Base-by-base conservation (phyloP, 2,113 vertebrate genomes). In the Geococcyx californianus region DNA sequence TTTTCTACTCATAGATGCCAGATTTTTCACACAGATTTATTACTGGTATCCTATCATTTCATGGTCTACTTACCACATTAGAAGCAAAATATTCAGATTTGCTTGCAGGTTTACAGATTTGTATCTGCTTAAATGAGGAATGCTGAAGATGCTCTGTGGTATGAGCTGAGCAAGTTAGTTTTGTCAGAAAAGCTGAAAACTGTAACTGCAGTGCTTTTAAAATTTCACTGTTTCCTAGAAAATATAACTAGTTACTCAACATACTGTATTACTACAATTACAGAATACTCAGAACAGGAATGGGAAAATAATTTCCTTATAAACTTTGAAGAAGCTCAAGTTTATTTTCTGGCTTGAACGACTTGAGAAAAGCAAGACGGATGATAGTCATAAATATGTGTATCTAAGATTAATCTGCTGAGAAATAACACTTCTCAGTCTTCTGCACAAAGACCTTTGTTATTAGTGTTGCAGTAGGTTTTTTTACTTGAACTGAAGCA, bases 1-100 rank as follows among this genome's bases (percentile, higher is more conserved):
- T 85, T 73, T 67, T 58, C 77, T 52, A 72, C n/a, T 25, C 62
- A 68, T 72, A 86, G 40, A 93, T 60, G 34, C 31, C 70, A 56
- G 86, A 93, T 90, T 74, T 78, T 86, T 73, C 85, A 95, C 56
- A 75, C 47, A 56, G 56, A 84, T 93, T 86, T 77, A 75, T 59
- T 45, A 85, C 42, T 2, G 1, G 49, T 38, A 90, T 49, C 36
- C 62, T 69, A 72, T 19, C 31, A 87, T 86, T 94, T 78, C 80
- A 64, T 36, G 54, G 52, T 84, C 76, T 84, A 33, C 76, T 78
- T 68, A 20, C 25, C n/a, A 74, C 19, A 33, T 38, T 75, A 5
- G 29, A 31, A 81, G 25, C 34, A 87, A 84, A 93, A 91, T 24
- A 80, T 8, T 64, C 55, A 70, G 25, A 85, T 84, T 72, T 56